Percentiles rank a stretch among this genome's conserved stretches.
Conservation (phyloP, 1,140 invertebrate genomes). For the Centruroides vittatus region DNA sequence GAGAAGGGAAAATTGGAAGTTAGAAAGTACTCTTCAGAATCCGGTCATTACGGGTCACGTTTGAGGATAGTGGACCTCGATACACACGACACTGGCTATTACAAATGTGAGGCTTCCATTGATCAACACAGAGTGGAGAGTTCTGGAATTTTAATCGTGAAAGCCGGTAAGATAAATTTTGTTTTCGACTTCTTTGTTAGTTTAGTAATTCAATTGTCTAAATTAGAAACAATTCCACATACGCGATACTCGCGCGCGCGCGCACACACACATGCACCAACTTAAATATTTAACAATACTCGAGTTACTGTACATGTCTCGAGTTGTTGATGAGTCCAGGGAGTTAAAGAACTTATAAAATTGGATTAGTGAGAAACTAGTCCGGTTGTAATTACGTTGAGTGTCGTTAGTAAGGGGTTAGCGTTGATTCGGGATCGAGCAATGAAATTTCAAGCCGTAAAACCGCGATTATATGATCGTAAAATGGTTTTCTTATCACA, state of each 20-base stretch:
- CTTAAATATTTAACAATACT: too few relatives aligned
- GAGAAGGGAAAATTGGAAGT: conserved; percentile 36
- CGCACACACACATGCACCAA: too few relatives aligned
- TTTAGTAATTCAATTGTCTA: background rate
- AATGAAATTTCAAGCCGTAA: too few relatives aligned
- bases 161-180: conserved; percentile 18
- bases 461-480: too few relatives aligned
- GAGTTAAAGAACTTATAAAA: too few relatives aligned
- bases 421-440: too few relatives aligned
- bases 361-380: too few relatives aligned
- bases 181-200: background rate
- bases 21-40: conserved; percentile 23
- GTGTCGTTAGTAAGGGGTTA: too few relatives aligned
- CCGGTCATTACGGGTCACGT: conserved; percentile 25
- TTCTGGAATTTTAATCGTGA: conserved; percentile 42
- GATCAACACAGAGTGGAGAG: conserved; percentile 41
- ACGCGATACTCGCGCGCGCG: background rate
- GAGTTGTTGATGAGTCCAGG: too few relatives aligned
- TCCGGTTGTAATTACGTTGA: too few relatives aligned
- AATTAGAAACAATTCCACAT: background rate
- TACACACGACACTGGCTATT: conserved; percentile 50
- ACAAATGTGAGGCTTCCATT: conserved; percentile 47
- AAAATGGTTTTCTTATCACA: too few relatives aligned
- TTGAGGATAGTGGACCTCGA: conserved; percentile 47
- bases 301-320: too few relatives aligned